phyloP scores from a whole-genome alignment of 2,888 invertebrate species.

The Amitus sp. region DNA sequence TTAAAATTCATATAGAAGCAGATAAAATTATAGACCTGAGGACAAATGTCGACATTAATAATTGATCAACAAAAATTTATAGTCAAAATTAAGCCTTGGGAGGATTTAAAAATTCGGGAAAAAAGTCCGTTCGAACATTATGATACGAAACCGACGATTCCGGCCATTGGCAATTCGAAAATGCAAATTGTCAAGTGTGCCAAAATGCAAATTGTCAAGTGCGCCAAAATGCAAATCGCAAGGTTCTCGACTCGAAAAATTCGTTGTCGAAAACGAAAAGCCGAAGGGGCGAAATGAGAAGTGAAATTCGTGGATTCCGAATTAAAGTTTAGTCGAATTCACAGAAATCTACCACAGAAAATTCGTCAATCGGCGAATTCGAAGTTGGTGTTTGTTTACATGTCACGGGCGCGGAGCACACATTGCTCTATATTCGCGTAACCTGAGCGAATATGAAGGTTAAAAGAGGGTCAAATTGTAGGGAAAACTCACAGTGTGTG shows the following conservation, averaged over 20 bases:
- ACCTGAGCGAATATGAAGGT: neutral
- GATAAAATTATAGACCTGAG: too few species aligned
- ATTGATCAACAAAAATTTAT: too few species aligned
- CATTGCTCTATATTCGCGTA: constrained; percentile 24
- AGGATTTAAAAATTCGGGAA: too few species aligned
- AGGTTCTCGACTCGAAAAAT: neutral
- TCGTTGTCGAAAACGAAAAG: neutral
- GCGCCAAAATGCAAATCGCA: neutral
- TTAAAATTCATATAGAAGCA: too few species aligned
- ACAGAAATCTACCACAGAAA: constrained; percentile 25
- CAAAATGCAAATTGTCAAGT: neutral
- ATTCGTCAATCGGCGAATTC: constrained; percentile 41
- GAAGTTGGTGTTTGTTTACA: constrained; percentile 58
- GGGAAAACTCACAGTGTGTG: constrained; percentile 50
- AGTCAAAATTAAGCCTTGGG: too few species aligned
- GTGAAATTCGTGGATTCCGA: too few species aligned
- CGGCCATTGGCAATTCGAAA: neutral
- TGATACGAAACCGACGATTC: too few species aligned
- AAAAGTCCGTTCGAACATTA: too few species aligned
- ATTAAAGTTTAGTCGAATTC: neutral
- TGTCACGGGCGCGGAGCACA: constrained; percentile 46
- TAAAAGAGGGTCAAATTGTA: constrained; percentile 20
- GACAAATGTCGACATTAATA: too few species aligned
- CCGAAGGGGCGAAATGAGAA: neutral
- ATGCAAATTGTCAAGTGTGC: neutral